Evolutionary conservation across 2,113 vertebrate species (phyloP), one percentile per base, ranked within the genome.

Genomic region (Ciconia boyciana): DNA sequence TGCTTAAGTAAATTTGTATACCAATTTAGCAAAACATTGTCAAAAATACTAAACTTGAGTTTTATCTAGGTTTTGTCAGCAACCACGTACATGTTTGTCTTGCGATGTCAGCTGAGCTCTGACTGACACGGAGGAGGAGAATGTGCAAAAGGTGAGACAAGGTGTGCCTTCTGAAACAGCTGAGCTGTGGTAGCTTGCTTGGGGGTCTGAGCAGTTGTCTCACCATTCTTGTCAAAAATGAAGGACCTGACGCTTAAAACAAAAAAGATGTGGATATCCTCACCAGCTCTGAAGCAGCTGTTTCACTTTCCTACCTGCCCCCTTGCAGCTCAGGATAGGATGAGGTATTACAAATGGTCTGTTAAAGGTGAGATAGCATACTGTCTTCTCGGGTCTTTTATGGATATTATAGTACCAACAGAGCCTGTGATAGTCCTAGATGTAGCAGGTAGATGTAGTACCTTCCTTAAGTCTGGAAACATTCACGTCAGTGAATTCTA

Each of bases 71-170:
- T 62, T 74, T 81, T 44, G 28, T 55, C 61, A 92, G 60, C 31
- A 13, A 1, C 36, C 0, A 0, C 0, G 16, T 39, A 24, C 2
- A 0, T 34, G 9, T n/a, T 48, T 71, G 36, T 52, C 22, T 41
- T 79, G 51, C 24, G 66, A 2, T 13, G 57, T 83, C 36, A 89
- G 81, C 28, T 77, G 76, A 86, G 71, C 32, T 76, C 43, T 41
- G 60, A 57, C 39, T 69, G 55, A 52, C 2, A 11, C 2, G 6
- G 55, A 71, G 28, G 43, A 74, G 2, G 4, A 61, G 46, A 19
- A 34, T 3, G 26, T 43, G 46, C 41, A 62, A 20, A 46, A 36
- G 25, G 17, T 36, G 49, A 70, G 64, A 64, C 31, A 39, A 44
- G 13, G 24, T 68, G 44, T 11, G 13, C 28, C 32, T 60, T 54